These are phyloP conservation scores for Machaerirhynchus nigripectus DNA, from an alignment of 2,113 vertebrate genomes.

Conservation along the genomic window DNA sequence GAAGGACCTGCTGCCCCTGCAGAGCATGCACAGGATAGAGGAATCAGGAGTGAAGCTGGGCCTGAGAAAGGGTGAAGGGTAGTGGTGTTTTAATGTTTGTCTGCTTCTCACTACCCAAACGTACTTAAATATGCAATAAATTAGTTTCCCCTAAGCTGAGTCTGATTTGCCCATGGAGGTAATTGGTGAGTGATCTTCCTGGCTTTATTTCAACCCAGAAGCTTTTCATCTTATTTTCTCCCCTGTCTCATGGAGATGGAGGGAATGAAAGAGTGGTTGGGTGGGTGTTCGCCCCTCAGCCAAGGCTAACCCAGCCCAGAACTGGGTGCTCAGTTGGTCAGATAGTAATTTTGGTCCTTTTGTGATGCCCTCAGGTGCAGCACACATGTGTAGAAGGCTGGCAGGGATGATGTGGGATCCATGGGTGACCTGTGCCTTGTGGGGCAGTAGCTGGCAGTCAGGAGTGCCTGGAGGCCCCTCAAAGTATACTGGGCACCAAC, in stretches of 20 bases:
- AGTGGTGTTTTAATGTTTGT: not conserved
- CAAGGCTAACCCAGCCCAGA: not conserved
- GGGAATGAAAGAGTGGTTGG: not conserved
- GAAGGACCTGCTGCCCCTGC: not conserved
- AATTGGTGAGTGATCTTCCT: not conserved
- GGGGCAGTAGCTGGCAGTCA: not conserved
- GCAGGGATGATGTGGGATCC: fast-evolving
- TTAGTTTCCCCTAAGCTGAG: not conserved
- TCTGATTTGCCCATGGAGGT: not conserved
- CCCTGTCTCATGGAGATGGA: not conserved
- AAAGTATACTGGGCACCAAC: fast-evolving
- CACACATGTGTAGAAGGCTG: not conserved
- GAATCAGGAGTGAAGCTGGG: not conserved
- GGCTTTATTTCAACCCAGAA: not conserved
- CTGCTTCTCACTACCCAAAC: not conserved
- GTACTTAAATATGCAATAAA: not conserved
- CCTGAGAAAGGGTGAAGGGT: not conserved
- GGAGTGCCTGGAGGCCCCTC: not conserved
- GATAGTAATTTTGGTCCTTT: not conserved
- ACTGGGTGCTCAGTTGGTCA: not conserved
- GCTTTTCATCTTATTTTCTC: not conserved
- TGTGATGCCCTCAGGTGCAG: not conserved
- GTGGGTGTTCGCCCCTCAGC: not conserved
- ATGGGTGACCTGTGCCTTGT: not conserved
- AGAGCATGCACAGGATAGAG: fast-evolving